Percentiles rank a stretch among this genome's conserved stretches.
Evolutionary conservation across 2,888 invertebrate species (phyloP).

Genomic region (Sylvicola cinctus): DNA sequence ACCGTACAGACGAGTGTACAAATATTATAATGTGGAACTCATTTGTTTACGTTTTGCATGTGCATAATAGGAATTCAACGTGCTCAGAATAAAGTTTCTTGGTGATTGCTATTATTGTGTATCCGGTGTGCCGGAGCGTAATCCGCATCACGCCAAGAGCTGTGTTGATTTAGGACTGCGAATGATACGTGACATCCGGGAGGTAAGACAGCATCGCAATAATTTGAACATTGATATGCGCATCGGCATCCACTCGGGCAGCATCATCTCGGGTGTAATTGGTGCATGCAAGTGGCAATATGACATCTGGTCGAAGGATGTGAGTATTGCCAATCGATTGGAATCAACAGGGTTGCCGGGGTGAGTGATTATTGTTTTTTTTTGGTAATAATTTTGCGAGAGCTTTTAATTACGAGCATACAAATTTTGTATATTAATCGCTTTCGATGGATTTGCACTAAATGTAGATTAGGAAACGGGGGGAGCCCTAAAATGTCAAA

Average conservation of each 20-base stretch:
- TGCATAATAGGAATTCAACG: conserved; percentile 39
- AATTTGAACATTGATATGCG: conserved; percentile 83
- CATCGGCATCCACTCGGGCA: conserved; percentile 87
- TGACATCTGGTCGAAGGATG: conserved; percentile 90
- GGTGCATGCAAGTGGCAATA: conserved; percentile 92
- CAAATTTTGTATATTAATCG: too few species aligned
- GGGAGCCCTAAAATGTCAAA: too few species aligned
- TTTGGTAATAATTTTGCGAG: background rate
- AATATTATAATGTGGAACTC: background rate
- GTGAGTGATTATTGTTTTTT: conserved; percentile 24
- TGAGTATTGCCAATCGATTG: conserved; percentile 86
- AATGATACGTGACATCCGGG: conserved; percentile 80
- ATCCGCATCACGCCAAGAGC: conserved; percentile 65
- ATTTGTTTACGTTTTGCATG: background rate
- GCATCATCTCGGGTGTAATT: conserved; percentile 75
- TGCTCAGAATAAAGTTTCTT: conserved; percentile 73
- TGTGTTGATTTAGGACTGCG: conserved; percentile 78
- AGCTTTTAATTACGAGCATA: background rate
- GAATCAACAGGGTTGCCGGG: conserved; percentile 82
- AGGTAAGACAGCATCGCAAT: conserved; percentile 55
- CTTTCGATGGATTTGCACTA: too few species aligned
- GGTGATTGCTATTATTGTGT: conserved; percentile 92
- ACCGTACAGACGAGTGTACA: background rate
- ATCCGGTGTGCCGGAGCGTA: conserved; percentile 63
- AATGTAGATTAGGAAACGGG: too few species aligned